These are phyloP conservation scores for Fragum whitleyi DNA, from an alignment of 2,888 invertebrate species.

Conservation along the genomic window DNA sequence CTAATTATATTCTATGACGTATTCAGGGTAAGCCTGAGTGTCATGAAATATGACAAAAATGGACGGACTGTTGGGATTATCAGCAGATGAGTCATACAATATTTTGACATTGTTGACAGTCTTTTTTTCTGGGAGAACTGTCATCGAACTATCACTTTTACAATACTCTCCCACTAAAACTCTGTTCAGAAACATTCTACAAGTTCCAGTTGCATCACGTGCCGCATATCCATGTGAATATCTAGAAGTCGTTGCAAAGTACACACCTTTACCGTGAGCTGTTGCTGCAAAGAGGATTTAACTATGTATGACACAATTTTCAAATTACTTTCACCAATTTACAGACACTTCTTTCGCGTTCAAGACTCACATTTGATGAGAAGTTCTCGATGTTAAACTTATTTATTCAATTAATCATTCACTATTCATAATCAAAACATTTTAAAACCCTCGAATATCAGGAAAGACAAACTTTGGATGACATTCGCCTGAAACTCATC, in stretches of 20 bases:
- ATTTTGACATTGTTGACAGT: conserved; percentile 5
- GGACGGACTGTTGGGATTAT: neutral
- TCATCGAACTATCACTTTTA: neutral
- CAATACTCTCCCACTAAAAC: conserved; percentile 29
- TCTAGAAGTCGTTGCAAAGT: conserved; percentile 20
- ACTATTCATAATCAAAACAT: too few species aligned
- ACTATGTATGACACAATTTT: neutral
- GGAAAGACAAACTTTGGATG: too few species aligned
- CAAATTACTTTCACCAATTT: neutral
- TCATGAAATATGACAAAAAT: conserved; percentile 39
- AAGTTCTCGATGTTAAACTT: neutral
- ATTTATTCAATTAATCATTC: neutral
- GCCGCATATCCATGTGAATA: conserved; percentile 28
- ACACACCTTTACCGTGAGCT: conserved; percentile 24
- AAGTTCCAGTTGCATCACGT: neutral
- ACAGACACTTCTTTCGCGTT: neutral
- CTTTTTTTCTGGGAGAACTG: conserved; percentile 8
- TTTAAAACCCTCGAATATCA: too few species aligned
- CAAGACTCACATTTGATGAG: neutral
- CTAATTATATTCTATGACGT: conserved; percentile 34
- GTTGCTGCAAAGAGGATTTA: conserved; percentile 17
- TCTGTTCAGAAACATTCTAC: conserved; percentile 30
- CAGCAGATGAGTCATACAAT: conserved; percentile 22
- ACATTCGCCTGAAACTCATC: too few species aligned
- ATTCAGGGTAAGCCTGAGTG: conserved; percentile 34